A percentile compares a stretch with the other conserved stretches of the same genome.
Conservation (phyloP, 2,888 invertebrate genomes). For the Drosophila quinaria region DNA sequence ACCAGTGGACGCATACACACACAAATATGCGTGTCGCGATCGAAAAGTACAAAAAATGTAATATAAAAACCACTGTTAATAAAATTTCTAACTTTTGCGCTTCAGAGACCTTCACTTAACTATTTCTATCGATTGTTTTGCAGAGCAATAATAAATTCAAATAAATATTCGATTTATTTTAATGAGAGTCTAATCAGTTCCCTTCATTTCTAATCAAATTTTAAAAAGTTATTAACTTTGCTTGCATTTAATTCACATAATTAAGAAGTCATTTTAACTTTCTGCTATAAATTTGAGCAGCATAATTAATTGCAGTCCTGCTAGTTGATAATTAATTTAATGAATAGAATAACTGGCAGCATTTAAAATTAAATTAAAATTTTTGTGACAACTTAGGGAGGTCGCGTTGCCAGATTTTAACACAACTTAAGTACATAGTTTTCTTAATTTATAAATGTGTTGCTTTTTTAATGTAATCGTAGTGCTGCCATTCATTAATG, state of each 20-base stretch:
- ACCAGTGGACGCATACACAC: neutral
- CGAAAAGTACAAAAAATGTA: conserved; percentile 6
- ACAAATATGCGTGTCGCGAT: conserved; percentile 47
- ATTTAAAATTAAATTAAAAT: neutral
- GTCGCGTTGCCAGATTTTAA: neutral
- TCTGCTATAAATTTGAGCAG: neutral
- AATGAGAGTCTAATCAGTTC: neutral
- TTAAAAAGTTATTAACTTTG: neutral
- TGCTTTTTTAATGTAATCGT: neutral
- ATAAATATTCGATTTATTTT: conserved; percentile 11
- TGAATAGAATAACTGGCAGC: neutral
- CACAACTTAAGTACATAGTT: neutral
- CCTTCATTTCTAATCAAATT: conserved; percentile 3
- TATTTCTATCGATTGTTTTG: conserved; percentile 28
- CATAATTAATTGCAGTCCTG: neutral
- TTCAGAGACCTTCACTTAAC: conserved; percentile 1
- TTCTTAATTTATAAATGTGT: neutral
- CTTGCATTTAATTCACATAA: neutral
- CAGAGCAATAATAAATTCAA: neutral
- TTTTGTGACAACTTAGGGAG: neutral
- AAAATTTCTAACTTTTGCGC: neutral
- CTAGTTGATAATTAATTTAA: neutral
- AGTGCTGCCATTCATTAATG: neutral
- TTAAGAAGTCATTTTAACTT: neutral
- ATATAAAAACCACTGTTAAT: neutral